phyloP scores from a whole-genome alignment of 2,797 vertebrate genomes.

The Pseudocheirus occidentalis region DNA sequence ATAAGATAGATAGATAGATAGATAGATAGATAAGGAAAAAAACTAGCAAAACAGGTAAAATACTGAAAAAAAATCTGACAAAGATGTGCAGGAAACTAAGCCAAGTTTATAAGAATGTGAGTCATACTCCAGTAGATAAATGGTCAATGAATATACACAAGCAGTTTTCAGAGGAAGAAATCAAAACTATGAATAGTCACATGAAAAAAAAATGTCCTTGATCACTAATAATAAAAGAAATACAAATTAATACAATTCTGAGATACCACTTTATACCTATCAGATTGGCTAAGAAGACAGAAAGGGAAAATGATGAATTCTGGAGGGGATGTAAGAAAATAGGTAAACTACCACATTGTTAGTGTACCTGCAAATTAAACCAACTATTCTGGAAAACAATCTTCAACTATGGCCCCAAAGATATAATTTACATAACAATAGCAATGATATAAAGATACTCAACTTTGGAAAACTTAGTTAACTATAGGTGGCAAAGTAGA shows the following conservation, averaged over 20 bases:
- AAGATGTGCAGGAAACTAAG: background rate
- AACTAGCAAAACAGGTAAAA: background rate
- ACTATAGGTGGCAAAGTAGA: background rate
- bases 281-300: background rate
- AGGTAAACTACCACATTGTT: too few species aligned
- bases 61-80: background rate
- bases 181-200: background rate
- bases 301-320: background rate
- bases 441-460: background rate
- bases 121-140: background rate
- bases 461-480: background rate
- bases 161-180: background rate
- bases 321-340: background rate
- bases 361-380: background rate
- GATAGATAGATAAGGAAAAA: too few species aligned
- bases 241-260: background rate
- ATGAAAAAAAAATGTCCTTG: background rate
- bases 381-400: background rate
- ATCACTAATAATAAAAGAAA: background rate
- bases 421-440: background rate
- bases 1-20: too few species aligned
- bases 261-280: background rate
- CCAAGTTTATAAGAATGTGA: background rate
- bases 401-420: background rate
- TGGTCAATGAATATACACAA: background rate